Percentiles rank a stretch among this genome's conserved stretches.
phyloP scores from a whole-genome alignment of 1,140 invertebrate species.

The Zaprionus ornatus region DNA sequence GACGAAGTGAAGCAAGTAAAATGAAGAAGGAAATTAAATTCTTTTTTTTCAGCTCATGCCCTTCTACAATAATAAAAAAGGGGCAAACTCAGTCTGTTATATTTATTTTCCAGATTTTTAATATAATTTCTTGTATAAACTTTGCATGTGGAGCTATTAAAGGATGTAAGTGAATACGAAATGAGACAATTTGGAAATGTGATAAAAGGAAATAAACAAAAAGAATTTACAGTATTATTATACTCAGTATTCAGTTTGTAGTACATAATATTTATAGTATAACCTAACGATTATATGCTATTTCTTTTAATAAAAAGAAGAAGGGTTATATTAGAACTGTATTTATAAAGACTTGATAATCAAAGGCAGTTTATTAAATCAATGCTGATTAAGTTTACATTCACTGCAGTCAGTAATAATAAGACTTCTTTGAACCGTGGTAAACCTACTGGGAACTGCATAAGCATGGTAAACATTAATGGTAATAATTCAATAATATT shows the following conservation, averaged over 20 bases:
- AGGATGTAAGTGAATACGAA: neutral
- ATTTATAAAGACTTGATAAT: neutral
- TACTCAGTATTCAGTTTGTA: no score
- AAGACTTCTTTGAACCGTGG: neutral
- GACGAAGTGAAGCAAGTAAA: neutral
- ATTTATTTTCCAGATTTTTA: constrained; percentile 7
- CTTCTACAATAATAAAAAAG: neutral
- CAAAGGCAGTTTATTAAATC: neutral
- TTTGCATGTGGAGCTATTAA: constrained; percentile 6
- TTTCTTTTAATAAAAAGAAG: no score
- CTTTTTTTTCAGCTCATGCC: neutral
- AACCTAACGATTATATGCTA: no score
- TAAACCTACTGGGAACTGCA: fast-evolving
- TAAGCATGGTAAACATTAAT: neutral
- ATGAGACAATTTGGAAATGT: neutral
- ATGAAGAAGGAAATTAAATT: constrained; percentile 7
- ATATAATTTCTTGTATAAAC: constrained; percentile 11
- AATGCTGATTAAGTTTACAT: neutral
- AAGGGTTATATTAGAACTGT: no score
- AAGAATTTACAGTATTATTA: no score
- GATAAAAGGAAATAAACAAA: neutral
- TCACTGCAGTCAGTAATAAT: no score
- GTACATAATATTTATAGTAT: no score
- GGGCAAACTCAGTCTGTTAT: neutral
- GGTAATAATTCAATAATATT: neutral